A percentile compares a stretch with the other conserved stretches of the same genome.
These are phyloP conservation scores for Trachelipus rathkii DNA, from an alignment of 1,140 invertebrate species.

Conservation along the genomic window DNA sequence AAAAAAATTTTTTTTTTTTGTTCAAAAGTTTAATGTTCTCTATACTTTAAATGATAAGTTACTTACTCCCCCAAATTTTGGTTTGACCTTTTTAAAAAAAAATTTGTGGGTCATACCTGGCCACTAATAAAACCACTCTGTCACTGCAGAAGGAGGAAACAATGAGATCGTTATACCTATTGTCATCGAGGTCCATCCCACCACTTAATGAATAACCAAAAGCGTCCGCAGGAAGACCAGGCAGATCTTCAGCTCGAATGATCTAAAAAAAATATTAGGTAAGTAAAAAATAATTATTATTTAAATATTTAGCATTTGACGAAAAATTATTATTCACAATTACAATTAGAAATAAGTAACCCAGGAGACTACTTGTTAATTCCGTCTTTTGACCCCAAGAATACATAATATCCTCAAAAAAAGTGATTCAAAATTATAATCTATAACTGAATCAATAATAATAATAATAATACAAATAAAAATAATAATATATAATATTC, in stretches of 20 bases:
- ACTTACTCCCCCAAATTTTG: too few species aligned
- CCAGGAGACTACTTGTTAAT: constrained; percentile 70
- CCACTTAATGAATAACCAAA: constrained; percentile 87
- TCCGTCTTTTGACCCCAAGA: constrained; percentile 71
- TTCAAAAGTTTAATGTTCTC: too few species aligned
- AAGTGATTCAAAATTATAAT: too few species aligned
- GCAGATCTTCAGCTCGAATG: constrained; percentile 41
- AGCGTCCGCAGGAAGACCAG: constrained; percentile 56
- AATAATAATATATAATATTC: too few species aligned
- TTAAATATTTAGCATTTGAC: not conserved
- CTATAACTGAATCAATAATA: too few species aligned
- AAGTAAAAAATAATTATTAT: not conserved
- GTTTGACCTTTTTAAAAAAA: too few species aligned
- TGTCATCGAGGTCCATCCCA: constrained; percentile 81
- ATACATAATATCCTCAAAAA: too few species aligned
- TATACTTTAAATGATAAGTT: too few species aligned
- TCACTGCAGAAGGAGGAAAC: constrained; percentile 82
- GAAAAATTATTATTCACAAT: constrained; percentile 51
- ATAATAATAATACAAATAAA: too few species aligned
- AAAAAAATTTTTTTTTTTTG: too few species aligned
- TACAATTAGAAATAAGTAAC: too few species aligned
- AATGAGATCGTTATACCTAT: constrained; percentile 86
- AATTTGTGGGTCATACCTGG: too few species aligned
- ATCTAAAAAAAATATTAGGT: constrained; percentile 29
- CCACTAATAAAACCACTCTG: constrained; percentile 62